These are phyloP conservation scores for Chrysolina americana DNA, from an alignment of 2,888 invertebrate genomes.

Conservation along the genomic window DNA sequence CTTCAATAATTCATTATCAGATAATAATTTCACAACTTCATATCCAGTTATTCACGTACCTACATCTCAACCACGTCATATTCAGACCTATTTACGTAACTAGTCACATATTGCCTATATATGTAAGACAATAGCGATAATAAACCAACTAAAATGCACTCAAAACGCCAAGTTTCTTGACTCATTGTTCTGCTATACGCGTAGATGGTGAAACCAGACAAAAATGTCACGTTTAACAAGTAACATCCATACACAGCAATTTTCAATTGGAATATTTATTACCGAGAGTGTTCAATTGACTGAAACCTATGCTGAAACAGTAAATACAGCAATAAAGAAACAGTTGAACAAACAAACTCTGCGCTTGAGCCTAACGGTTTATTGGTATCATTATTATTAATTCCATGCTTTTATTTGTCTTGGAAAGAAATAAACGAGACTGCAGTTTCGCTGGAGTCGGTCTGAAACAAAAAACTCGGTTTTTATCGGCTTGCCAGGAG, in stretches of 20 bases:
- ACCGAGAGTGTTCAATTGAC: slow-evolving; percentile 15
- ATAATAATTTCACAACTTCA: not conserved
- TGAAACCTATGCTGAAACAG: slow-evolving; percentile 22
- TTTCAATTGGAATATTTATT: slow-evolving; percentile 23
- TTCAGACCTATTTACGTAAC: not conserved
- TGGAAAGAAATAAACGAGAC: not conserved
- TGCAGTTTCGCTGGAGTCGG: not conserved
- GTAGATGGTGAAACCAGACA: slow-evolving; percentile 16
- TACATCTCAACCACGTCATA: no score
- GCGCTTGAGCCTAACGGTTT: not conserved
- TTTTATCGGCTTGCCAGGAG: not conserved
- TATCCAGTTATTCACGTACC: not conserved
- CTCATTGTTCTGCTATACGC: slow-evolving; percentile 9
- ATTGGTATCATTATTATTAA: slow-evolving; percentile 19
- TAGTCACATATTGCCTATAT: slow-evolving; percentile 1
- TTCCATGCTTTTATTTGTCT: slow-evolving; percentile 5
- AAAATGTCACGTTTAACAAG: slow-evolving; percentile 23
- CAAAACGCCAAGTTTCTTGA: not conserved
- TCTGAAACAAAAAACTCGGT: not conserved
- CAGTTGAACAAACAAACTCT: slow-evolving; percentile 10
- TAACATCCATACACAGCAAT: slow-evolving; percentile 23
- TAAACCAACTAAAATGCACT: not conserved
- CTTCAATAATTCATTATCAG: no score
- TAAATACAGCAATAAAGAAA: slow-evolving; percentile 21
- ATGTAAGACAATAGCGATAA: slow-evolving; percentile 19